phyloP scores from a whole-genome alignment of 2,797 vertebrate genomes.

The Coendou prehensilis region DNA sequence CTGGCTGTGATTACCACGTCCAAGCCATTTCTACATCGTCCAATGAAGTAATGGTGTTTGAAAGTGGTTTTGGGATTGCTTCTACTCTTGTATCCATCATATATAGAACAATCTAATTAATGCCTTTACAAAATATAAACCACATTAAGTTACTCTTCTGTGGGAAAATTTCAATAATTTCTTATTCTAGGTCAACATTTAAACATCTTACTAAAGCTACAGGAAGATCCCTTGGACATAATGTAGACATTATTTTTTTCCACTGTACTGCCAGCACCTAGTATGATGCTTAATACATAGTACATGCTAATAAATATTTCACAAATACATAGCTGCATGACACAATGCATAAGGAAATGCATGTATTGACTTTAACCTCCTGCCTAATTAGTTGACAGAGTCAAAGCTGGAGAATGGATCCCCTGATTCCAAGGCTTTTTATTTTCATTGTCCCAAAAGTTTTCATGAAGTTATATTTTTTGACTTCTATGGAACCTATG shows the following conservation, averaged over 20 bases:
- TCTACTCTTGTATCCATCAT: background rate
- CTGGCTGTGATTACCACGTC: background rate
- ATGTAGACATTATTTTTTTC: background rate
- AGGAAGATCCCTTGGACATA: background rate
- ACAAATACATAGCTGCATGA: background rate
- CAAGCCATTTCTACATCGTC: background rate
- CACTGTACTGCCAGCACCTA: background rate
- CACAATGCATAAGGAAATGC: background rate
- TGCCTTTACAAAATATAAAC: conserved; percentile 31
- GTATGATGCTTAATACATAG: background rate
- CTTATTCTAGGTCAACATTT: background rate
- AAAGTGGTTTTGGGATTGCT: background rate
- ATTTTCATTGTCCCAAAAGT: background rate
- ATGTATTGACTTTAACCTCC: background rate
- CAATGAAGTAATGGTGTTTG: background rate
- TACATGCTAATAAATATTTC: background rate
- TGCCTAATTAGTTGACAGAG: background rate
- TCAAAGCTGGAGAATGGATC: background rate
- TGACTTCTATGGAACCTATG: background rate
- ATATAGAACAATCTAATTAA: background rate
- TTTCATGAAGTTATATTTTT: conserved; percentile 9
- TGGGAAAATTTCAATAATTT: background rate
- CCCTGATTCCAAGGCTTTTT: background rate
- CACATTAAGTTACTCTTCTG: background rate
- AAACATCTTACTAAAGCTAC: background rate